Conservation (phyloP, 2,888 invertebrate species). For the Allygus modestus region DNA sequence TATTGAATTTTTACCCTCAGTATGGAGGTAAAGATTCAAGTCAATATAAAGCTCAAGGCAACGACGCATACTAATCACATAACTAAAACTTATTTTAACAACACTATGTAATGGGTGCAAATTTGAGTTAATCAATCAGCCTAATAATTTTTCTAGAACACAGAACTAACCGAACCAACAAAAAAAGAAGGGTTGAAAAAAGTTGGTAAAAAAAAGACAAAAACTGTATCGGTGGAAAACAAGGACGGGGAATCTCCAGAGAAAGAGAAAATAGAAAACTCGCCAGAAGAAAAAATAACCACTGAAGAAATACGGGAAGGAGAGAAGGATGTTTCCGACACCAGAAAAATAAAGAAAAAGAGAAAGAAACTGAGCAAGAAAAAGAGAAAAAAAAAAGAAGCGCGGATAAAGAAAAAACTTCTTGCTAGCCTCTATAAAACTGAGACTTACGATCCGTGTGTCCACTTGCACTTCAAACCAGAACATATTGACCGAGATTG, state of each 20-base stretch:
- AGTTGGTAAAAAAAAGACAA: neutral
- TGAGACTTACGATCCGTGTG: conserved; percentile 44
- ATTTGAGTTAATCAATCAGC: too few relatives aligned
- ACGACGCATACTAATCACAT: too few relatives aligned
- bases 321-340: neutral
- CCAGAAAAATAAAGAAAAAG: conserved; percentile 10
- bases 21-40: too few relatives aligned
- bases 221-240: neutral
- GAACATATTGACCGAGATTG: conserved; percentile 14
- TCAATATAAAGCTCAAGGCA: too few relatives aligned
- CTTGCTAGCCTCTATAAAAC: neutral
- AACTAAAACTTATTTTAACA: too few relatives aligned
- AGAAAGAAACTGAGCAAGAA: neutral
- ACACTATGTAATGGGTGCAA: too few relatives aligned
- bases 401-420: neutral
- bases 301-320: neutral
- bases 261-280: neutral
- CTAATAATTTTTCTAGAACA: too few relatives aligned
- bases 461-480: conserved; percentile 51
- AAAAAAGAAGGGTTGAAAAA: neutral
- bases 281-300: neutral
- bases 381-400: neutral
- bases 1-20: too few relatives aligned
- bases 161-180: neutral
- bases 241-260: neutral